These are phyloP conservation scores for Meloidogyne exigua DNA, from an alignment of 1,140 invertebrate species.

Conservation along the genomic window DNA sequence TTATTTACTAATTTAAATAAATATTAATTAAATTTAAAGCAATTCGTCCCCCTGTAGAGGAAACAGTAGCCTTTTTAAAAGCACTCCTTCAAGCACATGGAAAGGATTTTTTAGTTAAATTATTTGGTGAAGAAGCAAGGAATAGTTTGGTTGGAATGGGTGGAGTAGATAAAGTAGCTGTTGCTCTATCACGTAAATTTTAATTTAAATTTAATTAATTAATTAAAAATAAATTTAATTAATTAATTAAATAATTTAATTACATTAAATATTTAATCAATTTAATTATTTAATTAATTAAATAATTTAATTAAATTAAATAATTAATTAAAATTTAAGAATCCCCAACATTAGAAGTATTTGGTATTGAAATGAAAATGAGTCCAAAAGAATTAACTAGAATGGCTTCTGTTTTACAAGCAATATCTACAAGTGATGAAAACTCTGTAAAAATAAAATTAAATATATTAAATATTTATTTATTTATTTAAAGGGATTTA, in stretches of 20 bases:
- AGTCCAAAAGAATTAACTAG: slow-evolving; percentile 85
- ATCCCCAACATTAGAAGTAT: slow-evolving; percentile 91
- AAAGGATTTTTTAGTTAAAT: slow-evolving; percentile 89
- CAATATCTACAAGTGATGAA: slow-evolving; percentile 85
- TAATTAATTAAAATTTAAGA: slow-evolving; percentile 71
- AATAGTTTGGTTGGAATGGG: slow-evolving; percentile 83
- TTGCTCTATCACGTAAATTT: slow-evolving; percentile 81
- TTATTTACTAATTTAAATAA: too few species aligned
- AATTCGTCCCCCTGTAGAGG: slow-evolving; percentile 90
- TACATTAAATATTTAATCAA: too few species aligned
- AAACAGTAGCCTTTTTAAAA: slow-evolving; percentile 88
- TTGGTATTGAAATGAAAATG: slow-evolving; percentile 79
- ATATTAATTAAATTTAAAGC: too few species aligned
- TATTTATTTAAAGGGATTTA: slow-evolving; percentile 70
- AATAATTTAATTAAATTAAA: neutral
- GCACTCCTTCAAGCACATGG: slow-evolving; percentile 87
- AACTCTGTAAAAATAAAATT: slow-evolving; percentile 71
- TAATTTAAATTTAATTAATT: neutral
- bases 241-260: slow-evolving; percentile 54
- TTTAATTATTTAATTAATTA: neutral
- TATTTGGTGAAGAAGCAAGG: slow-evolving; percentile 87
- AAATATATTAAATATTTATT: neutral
- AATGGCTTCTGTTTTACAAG: slow-evolving; percentile 73
- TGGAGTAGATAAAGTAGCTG: slow-evolving; percentile 87
- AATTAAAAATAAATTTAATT: slow-evolving; percentile 14